Conservation (phyloP, 2,113 vertebrate genomes). For the Oreochromis aureus region DNA sequence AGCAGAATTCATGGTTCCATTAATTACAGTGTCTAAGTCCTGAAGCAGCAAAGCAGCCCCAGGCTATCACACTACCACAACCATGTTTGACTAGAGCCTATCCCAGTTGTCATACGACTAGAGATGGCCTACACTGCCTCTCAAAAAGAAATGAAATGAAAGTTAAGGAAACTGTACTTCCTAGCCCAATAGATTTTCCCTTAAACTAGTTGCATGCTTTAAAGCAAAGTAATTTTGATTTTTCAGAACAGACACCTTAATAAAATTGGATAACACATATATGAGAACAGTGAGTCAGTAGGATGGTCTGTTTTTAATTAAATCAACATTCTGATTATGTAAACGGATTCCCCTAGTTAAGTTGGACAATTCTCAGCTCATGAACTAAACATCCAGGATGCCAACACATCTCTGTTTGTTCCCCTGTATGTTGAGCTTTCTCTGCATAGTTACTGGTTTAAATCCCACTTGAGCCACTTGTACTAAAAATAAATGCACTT, state of each 20-base stretch:
- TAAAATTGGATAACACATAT: not conserved
- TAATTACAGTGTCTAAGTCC: not conserved
- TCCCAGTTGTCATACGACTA: not conserved
- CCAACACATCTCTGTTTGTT: not conserved
- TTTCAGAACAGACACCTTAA: not conserved
- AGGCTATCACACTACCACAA: not conserved
- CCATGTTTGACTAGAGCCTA: not conserved
- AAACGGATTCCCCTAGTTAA: not conserved
- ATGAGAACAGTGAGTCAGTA: not conserved
- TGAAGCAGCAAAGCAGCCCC: not conserved
- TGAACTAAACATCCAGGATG: not conserved
- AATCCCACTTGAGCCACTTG: not conserved
- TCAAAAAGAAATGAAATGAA: not conserved
- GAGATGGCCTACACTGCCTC: not conserved
- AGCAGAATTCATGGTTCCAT: not conserved
- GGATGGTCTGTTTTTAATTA: not conserved
- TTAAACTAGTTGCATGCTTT: not conserved
- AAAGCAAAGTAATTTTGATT: not conserved
- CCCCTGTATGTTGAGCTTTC: not conserved
- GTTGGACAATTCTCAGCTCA: not conserved
- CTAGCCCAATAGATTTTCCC: not conserved
- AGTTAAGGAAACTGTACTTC: not conserved
- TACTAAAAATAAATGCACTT: constrained; percentile 14
- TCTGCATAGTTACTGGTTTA: not conserved
- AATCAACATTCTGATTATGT: not conserved